Evolutionary conservation across 2,888 invertebrate genomes (phyloP).

Genomic region (Digitonthophagus gazella): DNA sequence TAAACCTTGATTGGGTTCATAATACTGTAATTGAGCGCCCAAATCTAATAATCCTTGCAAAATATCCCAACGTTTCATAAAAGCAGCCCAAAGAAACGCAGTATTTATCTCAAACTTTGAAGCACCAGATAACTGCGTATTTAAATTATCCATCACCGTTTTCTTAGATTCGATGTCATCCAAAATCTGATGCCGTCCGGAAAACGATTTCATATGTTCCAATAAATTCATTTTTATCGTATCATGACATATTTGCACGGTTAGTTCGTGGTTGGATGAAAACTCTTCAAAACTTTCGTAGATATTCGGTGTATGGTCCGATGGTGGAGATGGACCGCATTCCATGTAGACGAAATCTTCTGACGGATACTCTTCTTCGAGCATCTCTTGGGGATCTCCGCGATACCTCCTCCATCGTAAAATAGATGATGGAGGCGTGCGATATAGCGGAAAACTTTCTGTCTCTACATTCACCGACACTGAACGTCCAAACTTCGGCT

Average conservation of each 20-base stretch:
- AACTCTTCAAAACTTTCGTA: slow-evolving; percentile 77
- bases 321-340: slow-evolving; percentile 76
- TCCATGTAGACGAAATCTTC: slow-evolving; percentile 75
- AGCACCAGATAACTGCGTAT: slow-evolving; percentile 55
- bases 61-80: slow-evolving; percentile 67
- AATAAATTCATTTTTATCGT: slow-evolving; percentile 70
- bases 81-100: slow-evolving; percentile 72
- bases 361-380: slow-evolving; percentile 68
- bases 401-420: slow-evolving; percentile 42
- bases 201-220: slow-evolving; percentile 69
- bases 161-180: slow-evolving; percentile 73
- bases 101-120: slow-evolving; percentile 69
- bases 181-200: slow-evolving; percentile 65
- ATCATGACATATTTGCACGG: slow-evolving; percentile 71
- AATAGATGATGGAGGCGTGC: slow-evolving; percentile 40
- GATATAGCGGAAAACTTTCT: slow-evolving; percentile 48
- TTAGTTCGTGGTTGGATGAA: slow-evolving; percentile 63
- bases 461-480: slow-evolving; percentile 51
- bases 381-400: slow-evolving; percentile 50
- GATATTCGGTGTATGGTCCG: slow-evolving; percentile 77
- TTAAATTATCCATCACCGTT: slow-evolving; percentile 58
- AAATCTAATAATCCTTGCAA: slow-evolving; percentile 61
- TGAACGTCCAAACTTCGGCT: slow-evolving; percentile 48
- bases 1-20: slow-evolving; percentile 68
- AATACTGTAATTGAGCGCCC: slow-evolving; percentile 71